Evolutionary conservation across 35 echinoderm and acorn worm species (phyloP).

Genomic region (Apostichopus californicus): DNA sequence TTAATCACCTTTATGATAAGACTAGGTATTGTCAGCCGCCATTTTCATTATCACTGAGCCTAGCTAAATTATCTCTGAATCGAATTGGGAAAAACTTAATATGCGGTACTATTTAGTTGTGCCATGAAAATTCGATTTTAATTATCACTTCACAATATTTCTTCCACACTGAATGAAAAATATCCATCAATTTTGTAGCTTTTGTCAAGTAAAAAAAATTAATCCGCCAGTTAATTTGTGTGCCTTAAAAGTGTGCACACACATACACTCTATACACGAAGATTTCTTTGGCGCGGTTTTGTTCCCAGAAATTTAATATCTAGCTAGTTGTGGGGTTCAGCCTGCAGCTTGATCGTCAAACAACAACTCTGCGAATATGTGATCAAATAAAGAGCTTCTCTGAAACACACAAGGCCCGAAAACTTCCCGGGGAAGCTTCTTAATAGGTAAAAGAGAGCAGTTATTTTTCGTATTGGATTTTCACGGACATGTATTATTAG

Average conservation of each 20-base stretch:
- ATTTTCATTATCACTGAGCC: slow-evolving; percentile 2
- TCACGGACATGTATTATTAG: neutral
- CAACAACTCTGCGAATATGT: slow-evolving; percentile 7
- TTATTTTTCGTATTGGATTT: neutral
- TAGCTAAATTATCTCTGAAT: slow-evolving; percentile 9
- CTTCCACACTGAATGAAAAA: no score
- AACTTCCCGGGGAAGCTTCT: neutral
- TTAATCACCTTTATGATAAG: no score
- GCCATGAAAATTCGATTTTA: no score
- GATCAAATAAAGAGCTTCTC: neutral
- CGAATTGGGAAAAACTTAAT: no score
- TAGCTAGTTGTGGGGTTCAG: neutral
- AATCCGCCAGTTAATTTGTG: slow-evolving; percentile 10
- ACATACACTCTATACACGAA: neutral
- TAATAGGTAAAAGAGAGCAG: neutral
- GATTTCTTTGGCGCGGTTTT: slow-evolving; percentile 37
- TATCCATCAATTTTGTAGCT: no score
- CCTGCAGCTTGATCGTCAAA: neutral
- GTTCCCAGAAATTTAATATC: slow-evolving; percentile 12
- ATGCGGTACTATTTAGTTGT: no score
- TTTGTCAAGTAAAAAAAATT: neutral
- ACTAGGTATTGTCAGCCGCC: neutral
- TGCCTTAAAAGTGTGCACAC: neutral
- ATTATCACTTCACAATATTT: no score
- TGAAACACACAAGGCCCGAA: neutral